phyloP scores from a whole-genome alignment of 2,113 vertebrate species.

The Myanophis thanlyinensis region DNA sequence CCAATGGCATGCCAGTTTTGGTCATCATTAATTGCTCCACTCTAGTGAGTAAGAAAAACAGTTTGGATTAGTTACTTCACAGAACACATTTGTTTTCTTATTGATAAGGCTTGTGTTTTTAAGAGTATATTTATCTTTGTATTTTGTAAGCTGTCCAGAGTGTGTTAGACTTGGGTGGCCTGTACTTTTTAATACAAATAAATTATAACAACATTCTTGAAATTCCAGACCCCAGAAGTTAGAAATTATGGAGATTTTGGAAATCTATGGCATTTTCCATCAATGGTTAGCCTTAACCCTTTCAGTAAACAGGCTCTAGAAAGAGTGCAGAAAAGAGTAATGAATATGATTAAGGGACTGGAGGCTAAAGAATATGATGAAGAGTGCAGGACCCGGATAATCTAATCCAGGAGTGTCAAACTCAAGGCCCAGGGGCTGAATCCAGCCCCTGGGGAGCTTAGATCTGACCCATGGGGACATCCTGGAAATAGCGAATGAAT shows the following conservation, averaged over 20 bases:
- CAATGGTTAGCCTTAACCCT: not conserved
- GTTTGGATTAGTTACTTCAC: not conserved
- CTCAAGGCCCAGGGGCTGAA: too few species aligned
- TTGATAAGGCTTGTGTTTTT: not conserved
- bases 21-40: not conserved
- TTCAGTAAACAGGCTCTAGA: not conserved
- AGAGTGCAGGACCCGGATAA: too few species aligned
- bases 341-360: not conserved
- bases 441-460: too few species aligned
- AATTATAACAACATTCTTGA: not conserved
- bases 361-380: not conserved
- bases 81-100: not conserved
- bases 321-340: not conserved
- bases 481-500: too few species aligned
- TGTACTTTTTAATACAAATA: not conserved
- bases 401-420: too few species aligned
- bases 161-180: not conserved
- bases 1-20: not conserved
- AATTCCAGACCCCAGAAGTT: not conserved
- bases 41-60: not conserved
- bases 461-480: too few species aligned
- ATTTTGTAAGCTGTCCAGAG: not conserved
- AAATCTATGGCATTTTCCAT: not conserved
- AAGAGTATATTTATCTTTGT: not conserved
- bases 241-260: not conserved